Percentiles rank a stretch among this genome's conserved stretches.
phyloP scores from a whole-genome alignment of 2,888 invertebrate genomes.

The Cantharis rufa region DNA sequence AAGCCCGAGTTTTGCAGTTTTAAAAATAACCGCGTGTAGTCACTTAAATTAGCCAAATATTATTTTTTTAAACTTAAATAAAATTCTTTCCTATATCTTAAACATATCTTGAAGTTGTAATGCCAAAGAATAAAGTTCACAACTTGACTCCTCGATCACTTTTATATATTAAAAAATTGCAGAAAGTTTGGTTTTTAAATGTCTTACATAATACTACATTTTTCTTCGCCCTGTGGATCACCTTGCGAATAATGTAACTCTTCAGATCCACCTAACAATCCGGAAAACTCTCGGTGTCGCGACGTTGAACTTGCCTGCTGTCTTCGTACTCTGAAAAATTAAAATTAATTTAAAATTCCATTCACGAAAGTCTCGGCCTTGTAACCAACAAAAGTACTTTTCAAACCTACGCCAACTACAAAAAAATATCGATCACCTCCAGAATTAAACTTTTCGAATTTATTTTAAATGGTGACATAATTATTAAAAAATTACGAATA shows the following conservation, averaged over 20 bases:
- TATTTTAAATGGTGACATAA: not conserved
- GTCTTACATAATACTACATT: constrained; percentile 62
- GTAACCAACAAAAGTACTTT: not conserved
- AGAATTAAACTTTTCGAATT: not conserved
- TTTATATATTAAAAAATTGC: not conserved
- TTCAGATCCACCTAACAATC: constrained; percentile 53
- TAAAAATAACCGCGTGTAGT: not conserved
- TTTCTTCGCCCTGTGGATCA: constrained; percentile 60
- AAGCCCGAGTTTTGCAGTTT: not conserved
- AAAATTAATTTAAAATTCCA: not conserved
- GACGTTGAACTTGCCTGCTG: constrained; percentile 58
- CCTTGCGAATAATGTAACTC: constrained; percentile 62
- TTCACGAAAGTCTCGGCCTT: not conserved
- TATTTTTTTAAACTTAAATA: not conserved
- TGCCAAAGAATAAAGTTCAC: not conserved
- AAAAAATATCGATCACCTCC: not conserved
- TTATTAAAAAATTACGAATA: not conserved
- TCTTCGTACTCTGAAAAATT: constrained; percentile 49
- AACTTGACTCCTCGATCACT: not conserved
- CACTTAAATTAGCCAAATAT: not conserved
- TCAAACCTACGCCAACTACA: not conserved
- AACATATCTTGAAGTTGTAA: not conserved
- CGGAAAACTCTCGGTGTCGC: constrained; percentile 59
- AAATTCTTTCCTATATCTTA: not conserved
- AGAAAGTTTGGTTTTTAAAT: not conserved